Base-by-base conservation (phyloP, 2,113 vertebrate species). In the Todiramphus saurophagus region DNA sequence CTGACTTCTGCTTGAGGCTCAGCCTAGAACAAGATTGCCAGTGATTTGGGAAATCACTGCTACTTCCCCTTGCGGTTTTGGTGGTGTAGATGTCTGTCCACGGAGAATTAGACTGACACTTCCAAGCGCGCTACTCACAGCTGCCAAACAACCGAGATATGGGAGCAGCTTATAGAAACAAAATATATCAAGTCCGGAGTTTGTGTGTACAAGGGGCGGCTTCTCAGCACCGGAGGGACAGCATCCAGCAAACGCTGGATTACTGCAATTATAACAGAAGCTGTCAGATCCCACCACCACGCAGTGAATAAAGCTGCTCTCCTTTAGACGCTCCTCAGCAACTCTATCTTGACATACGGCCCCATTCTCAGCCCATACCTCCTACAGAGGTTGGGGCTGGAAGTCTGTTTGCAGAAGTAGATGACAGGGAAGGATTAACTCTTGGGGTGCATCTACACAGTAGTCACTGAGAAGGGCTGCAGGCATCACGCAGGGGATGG, bases 31-130 rank as follows among this genome's bases (percentile, higher is more conserved):
- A 94, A 95, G 96, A 95, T 91, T 96, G 96, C 62, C 87, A 94
- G 90, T 75, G 91, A 96, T 94, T 82, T 94, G 89, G 93, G 95
- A 96, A 97, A 95, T 96, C 95, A 94, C 83, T 85, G 96, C 96
- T 96, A 93, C 96, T 97, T 97, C 92, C 94, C 96, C 70, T 91
- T 96, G 96, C n/a, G 92, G 91, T 96, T 96, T 94, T 73, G 74
- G 96, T 94, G 95, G 94, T 96, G 87, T 75, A 87, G 92, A 96
- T 95, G 90, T 83, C 89, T 93, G 74, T 92, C 95, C 94, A 77
- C 2, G 41, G 94, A 96, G 95, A 94, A 96, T 92, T 87, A 88
- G 79, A 74, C 86, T 93, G 96, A 95, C 92, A 95, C 88, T 95
- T 92, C 60, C 79, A 90, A 44, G 77, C 3, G 13, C 10, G 11